Base-by-base conservation (phyloP, 2,888 invertebrate genomes). In the Pseudococcus longispinus region DNA sequence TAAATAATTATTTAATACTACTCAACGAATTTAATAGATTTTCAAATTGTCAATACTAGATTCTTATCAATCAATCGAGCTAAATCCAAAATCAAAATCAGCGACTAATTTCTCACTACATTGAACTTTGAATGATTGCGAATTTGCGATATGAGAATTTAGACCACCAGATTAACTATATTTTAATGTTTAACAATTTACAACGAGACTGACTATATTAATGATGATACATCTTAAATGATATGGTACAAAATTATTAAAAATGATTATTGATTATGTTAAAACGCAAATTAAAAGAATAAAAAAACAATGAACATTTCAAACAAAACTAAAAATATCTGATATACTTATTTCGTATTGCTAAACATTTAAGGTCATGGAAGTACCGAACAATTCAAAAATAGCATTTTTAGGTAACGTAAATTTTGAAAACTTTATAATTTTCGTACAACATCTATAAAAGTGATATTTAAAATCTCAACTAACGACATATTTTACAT, bases 211-310 rank as follows among this genome's bases (percentile, higher is more conserved):
- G 32, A 70, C 29, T 29, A 9, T 29, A 15, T 29, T 70, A 70
- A 29, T 80, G 42, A 80, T 80, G 77, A 80, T 80, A 80, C 20
- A 80, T 42, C 77, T 80, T 80, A 80, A 42, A 20, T 80, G 77
- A 80, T 80, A 80, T 80, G 77, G 77, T 80, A 80, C 77, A 70
- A 80, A 80, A 80, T 42, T 37, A 42, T 20, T 80, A 42, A 26
- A 74, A 80, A 80, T 60, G 1, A 70, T 70, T 70, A 70, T 29
- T 80, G 77, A 80, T 80, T 80, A 80, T 80, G 77, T 80, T 42
- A 80, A 42, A 80, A 80, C 18, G 77, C 42, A 23, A 80, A 80
- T 20, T 20, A 74, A 32, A 74, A 74, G 23, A 0, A 23, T 20
- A 11, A 42, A 42, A 42, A 80, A 80, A 80, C 37, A 37, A 42